Evolutionary conservation across 2,888 invertebrate genomes (phyloP).

Genomic region (Mythimna ferrago): DNA sequence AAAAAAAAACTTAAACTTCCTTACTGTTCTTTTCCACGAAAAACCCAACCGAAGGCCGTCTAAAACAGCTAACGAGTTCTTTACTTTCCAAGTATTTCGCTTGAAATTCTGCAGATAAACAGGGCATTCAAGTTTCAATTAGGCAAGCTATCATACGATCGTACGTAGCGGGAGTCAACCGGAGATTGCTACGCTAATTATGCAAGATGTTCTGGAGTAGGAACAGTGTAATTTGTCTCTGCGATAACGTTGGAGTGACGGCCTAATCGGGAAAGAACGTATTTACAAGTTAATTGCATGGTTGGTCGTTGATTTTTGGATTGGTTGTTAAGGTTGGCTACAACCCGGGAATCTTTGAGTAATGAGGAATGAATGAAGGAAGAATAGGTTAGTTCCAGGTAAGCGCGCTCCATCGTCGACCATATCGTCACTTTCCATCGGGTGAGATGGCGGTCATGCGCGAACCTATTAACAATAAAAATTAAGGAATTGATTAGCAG

Average conservation of each 20-base stretch:
- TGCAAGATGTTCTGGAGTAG: constrained; percentile 64
- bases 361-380: too few relatives aligned
- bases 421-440: too few relatives aligned
- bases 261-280: constrained; percentile 60
- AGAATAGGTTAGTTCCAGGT: too few relatives aligned
- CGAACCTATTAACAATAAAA: too few relatives aligned
- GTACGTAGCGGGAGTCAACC: constrained; percentile 69
- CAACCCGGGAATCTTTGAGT: too few relatives aligned
- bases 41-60: background rate
- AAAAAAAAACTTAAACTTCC: constrained; percentile 6
- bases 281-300: constrained; percentile 65
- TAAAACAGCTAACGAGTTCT: constrained; percentile 47
- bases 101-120: constrained; percentile 72
- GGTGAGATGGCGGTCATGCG: too few relatives aligned
- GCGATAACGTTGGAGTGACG: constrained; percentile 62
- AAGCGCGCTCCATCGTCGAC: too few relatives aligned
- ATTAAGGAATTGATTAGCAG: constrained; percentile 23
- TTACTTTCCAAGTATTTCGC: constrained; percentile 40
- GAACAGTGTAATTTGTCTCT: constrained; percentile 65
- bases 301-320: constrained; percentile 37
- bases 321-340: background rate
- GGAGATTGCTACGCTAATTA: constrained; percentile 82
- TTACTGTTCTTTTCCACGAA: background rate
- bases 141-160: constrained; percentile 72
- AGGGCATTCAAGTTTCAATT: constrained; percentile 76